phyloP scores from a whole-genome alignment of 92 coral and sea anemone species.

The Virgularia gustaviana region DNA sequence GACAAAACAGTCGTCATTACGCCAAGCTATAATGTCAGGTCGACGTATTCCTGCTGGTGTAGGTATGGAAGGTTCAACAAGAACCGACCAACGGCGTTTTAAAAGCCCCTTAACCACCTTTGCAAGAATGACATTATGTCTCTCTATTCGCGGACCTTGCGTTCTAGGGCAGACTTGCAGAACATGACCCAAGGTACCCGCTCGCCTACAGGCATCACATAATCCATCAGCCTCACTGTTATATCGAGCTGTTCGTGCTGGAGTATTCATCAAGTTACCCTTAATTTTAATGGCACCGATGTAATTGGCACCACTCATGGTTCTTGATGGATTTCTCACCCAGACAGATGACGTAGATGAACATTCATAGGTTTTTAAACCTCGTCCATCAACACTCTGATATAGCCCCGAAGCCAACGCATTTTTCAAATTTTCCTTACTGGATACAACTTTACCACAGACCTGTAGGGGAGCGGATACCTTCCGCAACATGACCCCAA shows the following conservation, averaged over 20 bases:
- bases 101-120: background rate
- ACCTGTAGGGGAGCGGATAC: background rate
- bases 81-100: background rate
- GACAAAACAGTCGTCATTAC: background rate
- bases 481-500: background rate
- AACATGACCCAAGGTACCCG: constrained; percentile 23
- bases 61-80: constrained; percentile 31
- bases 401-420: background rate
- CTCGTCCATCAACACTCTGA: background rate
- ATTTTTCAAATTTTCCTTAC: background rate
- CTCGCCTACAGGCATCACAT: constrained; percentile 2
- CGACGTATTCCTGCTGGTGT: constrained; percentile 35
- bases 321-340: background rate
- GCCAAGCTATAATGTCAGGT: constrained; percentile 5
- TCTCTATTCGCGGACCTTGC: constrained; percentile 1
- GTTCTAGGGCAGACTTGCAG: constrained; percentile 7
- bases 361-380: constrained; percentile 14
- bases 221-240: too few relatives aligned
- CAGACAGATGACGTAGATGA: too few relatives aligned
- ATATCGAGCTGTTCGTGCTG: background rate
- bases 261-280: constrained; percentile 23
- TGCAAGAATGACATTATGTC: constrained; percentile 9
- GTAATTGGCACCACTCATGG: constrained; percentile 22
- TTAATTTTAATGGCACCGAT: constrained; percentile 26
- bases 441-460: background rate